A percentile compares a stretch with the other conserved stretches of the same genome.
These are phyloP conservation scores for Ennomos quercinarius DNA, from an alignment of 2,888 invertebrate species.

Conservation along the genomic window DNA sequence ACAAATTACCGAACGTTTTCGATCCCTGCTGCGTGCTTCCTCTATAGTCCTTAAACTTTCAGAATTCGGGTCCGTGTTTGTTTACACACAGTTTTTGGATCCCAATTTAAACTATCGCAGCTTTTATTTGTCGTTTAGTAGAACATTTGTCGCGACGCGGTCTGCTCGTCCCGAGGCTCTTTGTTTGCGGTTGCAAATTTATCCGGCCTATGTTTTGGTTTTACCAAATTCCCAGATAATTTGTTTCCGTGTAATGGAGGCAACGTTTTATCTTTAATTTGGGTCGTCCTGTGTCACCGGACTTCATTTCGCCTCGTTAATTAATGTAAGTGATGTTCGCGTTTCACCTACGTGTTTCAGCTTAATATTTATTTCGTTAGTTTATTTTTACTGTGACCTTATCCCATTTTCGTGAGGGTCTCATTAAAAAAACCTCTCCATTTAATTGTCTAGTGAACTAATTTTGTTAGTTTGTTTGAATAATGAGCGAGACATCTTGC, in stretches of 20 bases:
- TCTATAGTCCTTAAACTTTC: conserved; percentile 64
- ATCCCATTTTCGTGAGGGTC: conserved; percentile 17
- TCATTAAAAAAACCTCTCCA: conserved; percentile 15
- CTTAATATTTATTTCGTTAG: conserved; percentile 36
- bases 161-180: conserved; percentile 60
- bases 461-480: conserved; percentile 20
- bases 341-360: conserved; percentile 42
- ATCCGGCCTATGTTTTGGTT: conserved; percentile 63
- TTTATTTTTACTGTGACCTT: conserved; percentile 25
- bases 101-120: conserved; percentile 81
- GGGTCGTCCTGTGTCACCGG: conserved; percentile 64
- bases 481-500: conserved; percentile 14
- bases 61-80: conserved; percentile 72
- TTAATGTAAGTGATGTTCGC: conserved; percentile 62
- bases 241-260: conserved; percentile 68
- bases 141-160: conserved; percentile 74
- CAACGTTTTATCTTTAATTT: conserved; percentile 77
- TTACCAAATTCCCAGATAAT: conserved; percentile 67
- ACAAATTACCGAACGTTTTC: conserved; percentile 69
- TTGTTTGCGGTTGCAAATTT: conserved; percentile 74
- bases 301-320: conserved; percentile 64
- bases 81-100: conserved; percentile 80
- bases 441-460: conserved; percentile 15
- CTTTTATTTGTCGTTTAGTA: conserved; percentile 83
- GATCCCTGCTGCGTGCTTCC: conserved; percentile 66